Conservation (phyloP, 2,113 vertebrate genomes). For the Oncorhynchus kisutch region DNA sequence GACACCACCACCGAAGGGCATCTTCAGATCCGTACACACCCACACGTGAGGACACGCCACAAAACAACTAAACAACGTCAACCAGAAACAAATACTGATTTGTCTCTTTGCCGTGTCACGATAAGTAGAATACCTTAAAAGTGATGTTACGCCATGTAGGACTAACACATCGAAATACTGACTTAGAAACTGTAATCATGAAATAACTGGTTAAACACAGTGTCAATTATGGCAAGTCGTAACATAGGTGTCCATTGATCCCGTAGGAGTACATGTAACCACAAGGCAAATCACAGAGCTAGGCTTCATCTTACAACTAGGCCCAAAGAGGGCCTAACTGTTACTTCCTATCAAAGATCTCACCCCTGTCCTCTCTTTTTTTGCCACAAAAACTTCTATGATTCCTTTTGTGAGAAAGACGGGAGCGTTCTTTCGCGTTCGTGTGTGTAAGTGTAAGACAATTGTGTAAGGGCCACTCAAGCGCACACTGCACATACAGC, state of each 20-base stretch:
- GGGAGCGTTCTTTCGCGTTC: too few species aligned
- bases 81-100: conserved; percentile 27
- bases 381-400: too few species aligned
- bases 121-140: conserved; percentile 20
- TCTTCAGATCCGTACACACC: conserved; percentile 29
- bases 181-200: neutral
- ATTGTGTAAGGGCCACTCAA: too few species aligned
- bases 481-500: too few species aligned
- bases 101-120: conserved; percentile 2
- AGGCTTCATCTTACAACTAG: too few species aligned
- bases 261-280: too few species aligned
- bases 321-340: too few species aligned
- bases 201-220: neutral
- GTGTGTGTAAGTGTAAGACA: too few species aligned
- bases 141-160: neutral
- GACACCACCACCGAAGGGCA: conserved; percentile 67
- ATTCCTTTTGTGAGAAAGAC: too few species aligned
- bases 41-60: conserved; percentile 54
- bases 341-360: too few species aligned
- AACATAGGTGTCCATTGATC: neutral
- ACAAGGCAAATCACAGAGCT: too few species aligned
- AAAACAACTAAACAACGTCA: conserved; percentile 42
- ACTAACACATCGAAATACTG: neutral
- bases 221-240: neutral
- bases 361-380: too few species aligned